phyloP scores from a whole-genome alignment of 2,888 invertebrate species.

The Lasioglossum leucozonium region DNA sequence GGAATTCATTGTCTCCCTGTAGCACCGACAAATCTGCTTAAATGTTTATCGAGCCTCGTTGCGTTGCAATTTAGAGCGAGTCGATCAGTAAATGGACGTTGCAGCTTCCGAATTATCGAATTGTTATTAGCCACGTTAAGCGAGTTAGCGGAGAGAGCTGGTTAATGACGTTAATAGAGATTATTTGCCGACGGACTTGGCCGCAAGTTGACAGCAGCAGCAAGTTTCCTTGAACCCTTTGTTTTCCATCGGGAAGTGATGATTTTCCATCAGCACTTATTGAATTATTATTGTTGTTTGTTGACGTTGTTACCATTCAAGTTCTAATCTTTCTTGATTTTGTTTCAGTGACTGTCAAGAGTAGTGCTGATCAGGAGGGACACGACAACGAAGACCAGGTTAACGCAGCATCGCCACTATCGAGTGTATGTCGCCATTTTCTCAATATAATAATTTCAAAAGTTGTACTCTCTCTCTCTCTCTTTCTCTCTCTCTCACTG shows the following conservation, averaged over 20 bases:
- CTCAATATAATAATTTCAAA: neutral
- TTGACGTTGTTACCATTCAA: neutral
- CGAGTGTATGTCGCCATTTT: slow-evolving; percentile 62
- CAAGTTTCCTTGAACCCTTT: too few relatives aligned
- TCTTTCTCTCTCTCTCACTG: too few relatives aligned
- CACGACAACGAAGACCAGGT: slow-evolving; percentile 69
- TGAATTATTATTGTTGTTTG: neutral
- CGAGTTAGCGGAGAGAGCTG: too few relatives aligned
- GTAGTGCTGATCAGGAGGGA: slow-evolving; percentile 74
- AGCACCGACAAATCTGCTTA: neutral
- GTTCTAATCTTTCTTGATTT: slow-evolving; percentile 17
- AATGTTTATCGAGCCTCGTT: neutral
- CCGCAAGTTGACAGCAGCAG: too few relatives aligned
- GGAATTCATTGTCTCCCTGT: neutral
- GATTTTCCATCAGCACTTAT: neutral
- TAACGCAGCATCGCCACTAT: slow-evolving; percentile 78
- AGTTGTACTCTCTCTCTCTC: too few relatives aligned
- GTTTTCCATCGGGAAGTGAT: too few relatives aligned
- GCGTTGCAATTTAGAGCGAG: neutral
- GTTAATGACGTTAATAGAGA: too few relatives aligned
- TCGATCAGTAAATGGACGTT: neutral
- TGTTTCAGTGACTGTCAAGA: slow-evolving; percentile 78
- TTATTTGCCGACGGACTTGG: too few relatives aligned
- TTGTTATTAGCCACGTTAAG: neutral
- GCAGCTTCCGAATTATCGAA: neutral